Evolutionary conservation across 1,140 invertebrate species (phyloP).

Genomic region (Drosophila pruinosa): DNA sequence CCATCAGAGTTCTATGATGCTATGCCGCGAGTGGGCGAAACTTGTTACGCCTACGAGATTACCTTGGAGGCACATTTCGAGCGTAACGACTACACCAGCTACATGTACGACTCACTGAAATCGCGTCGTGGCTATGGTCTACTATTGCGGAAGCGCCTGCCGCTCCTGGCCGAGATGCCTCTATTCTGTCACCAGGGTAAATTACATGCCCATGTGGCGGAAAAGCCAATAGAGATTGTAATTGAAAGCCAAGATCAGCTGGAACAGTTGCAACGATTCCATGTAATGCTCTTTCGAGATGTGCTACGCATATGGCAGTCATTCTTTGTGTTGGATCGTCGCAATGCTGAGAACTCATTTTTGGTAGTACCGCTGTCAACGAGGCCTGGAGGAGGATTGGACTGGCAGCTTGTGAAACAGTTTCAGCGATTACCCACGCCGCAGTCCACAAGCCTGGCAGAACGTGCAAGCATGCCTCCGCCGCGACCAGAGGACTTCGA

Average conservation of each 20-base stretch:
- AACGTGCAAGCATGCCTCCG: slow-evolving; percentile 84
- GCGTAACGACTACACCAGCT: slow-evolving; percentile 34
- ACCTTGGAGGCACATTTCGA: slow-evolving; percentile 49
- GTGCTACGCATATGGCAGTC: slow-evolving; percentile 90
- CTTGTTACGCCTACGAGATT: slow-evolving; percentile 67
- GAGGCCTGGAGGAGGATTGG: slow-evolving; percentile 7
- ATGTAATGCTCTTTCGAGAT: slow-evolving; percentile 86
- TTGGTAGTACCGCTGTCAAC: slow-evolving; percentile 88
- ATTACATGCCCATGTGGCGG: slow-evolving; percentile 86
- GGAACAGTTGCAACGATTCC: slow-evolving; percentile 84
- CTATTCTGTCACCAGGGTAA: slow-evolving; percentile 93
- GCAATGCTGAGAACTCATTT: slow-evolving; percentile 87
- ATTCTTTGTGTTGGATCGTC: slow-evolving; percentile 89
- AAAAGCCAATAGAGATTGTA: slow-evolving; percentile 83
- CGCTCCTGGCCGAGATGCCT: slow-evolving; percentile 89
- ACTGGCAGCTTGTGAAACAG: slow-evolving; percentile 83
- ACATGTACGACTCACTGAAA: slow-evolving; percentile 78
- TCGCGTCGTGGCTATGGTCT: slow-evolving; percentile 84
- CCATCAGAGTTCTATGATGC: slow-evolving; percentile 59
- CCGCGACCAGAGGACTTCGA: slow-evolving; percentile 86
- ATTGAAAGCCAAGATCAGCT: slow-evolving; percentile 85
- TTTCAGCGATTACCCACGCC: slow-evolving; percentile 60
- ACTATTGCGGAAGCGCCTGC: slow-evolving; percentile 85
- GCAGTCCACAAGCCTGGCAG: slow-evolving; percentile 75
- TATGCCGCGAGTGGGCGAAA: slow-evolving; percentile 52